Evolutionary conservation across 2,113 vertebrate species (phyloP), one percentile per base, ranked within the genome.

Genomic region (Ia io): DNA sequence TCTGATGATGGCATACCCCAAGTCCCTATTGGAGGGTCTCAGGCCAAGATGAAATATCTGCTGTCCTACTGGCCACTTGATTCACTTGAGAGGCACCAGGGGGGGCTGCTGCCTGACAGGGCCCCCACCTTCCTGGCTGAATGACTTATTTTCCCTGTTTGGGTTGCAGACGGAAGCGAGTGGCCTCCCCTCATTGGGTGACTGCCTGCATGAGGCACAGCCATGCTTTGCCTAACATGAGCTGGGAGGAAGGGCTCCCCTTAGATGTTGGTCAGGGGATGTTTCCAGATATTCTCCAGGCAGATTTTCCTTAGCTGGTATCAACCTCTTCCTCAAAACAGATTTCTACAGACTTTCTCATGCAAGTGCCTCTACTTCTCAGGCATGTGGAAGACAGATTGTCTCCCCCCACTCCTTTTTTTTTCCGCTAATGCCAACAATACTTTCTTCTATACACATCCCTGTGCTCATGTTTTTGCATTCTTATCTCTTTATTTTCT

Each of bases 151-250:
- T 44, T 69, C 37, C 40, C 14, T 51, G 1, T 23, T 5, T 49
- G 37, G 42, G 67, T 73, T 1, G 1, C 53, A 73, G 28, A 79
- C 12, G 44, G 49, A 74, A 6, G 23, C 9, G 35, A 65, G 67
- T n/a, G 13, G n/a, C 20, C 53, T 30, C 79, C 35, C 61, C 2
- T 1, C 9, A 30, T 7, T 6, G 10, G 5, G 47, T 63, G 28
- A 9, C 23, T 5, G 3, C 37, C 56, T 0, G 0, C 4, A 0
- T 2, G 4, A 28, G 76, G n/a, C 5, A 4, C 3, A 59, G 59
- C 32, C 53, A 6, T 18, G 25, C 80, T 89, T 69, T 69, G 74
- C 35, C 85, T 5, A 74, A 63, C 5, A 6, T 18, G 17, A 79
- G 16, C 22, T 17, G 51, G 61, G 23, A 69, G 53, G n/a, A 53